These are phyloP conservation scores for Heliothis peltigera DNA, from an alignment of 2,888 invertebrate genomes.

Conservation along the genomic window DNA sequence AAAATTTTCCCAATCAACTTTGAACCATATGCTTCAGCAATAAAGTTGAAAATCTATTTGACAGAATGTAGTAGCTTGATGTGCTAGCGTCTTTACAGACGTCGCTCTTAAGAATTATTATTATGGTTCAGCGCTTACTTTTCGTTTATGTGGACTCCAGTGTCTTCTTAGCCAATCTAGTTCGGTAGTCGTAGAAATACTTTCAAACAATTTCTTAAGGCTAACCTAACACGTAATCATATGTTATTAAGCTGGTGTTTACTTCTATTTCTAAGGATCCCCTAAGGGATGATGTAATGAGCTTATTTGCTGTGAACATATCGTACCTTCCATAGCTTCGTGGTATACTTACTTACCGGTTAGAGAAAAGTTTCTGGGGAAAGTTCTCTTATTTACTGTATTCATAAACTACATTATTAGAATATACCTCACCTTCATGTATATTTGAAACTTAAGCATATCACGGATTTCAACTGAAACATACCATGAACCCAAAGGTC, in stretches of 20 bases:
- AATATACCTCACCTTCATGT: background rate
- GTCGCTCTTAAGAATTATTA: too few species aligned
- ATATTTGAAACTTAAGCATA: too few species aligned
- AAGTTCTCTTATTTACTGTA: too few species aligned
- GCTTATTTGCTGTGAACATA: constrained; percentile 28
- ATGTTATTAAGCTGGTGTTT: constrained; percentile 29
- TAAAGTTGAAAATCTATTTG: too few species aligned
- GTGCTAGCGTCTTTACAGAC: too few species aligned
- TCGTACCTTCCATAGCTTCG: constrained; percentile 11
- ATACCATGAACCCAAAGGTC: too few species aligned
- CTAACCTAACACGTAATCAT: constrained; percentile 27
- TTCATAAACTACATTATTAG: background rate
- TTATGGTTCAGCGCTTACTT: background rate
- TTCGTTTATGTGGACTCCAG: background rate
- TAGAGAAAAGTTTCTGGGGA: constrained; percentile 1
- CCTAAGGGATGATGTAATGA: constrained; percentile 40
- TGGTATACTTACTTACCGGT: background rate
- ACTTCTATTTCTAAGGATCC: constrained; percentile 26
- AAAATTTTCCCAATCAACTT: too few species aligned
- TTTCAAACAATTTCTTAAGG: background rate
- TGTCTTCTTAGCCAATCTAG: background rate
- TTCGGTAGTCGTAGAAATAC: background rate
- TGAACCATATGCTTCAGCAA: too few species aligned
- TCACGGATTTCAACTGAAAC: too few species aligned
- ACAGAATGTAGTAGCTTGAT: too few species aligned